Percentiles rank a stretch among this genome's conserved stretches.
Conservation (phyloP, 2,888 invertebrate genomes). For the Pammene fasciana region DNA sequence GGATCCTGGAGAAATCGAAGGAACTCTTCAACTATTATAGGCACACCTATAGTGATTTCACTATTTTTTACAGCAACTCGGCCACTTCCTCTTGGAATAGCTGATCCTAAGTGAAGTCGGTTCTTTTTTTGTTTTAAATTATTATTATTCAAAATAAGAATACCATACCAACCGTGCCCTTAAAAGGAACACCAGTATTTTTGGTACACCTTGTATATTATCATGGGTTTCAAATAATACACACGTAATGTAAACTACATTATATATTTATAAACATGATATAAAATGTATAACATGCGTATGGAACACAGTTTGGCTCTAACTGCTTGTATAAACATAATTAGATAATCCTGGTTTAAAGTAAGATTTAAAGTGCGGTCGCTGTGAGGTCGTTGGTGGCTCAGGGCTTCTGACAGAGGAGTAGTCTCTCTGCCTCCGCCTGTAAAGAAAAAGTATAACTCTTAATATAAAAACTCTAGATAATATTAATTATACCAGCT, state of each 20-base stretch:
- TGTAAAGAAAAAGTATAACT: slow-evolving; percentile 53
- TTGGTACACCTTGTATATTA: neutral
- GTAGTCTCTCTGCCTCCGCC: slow-evolving; percentile 76
- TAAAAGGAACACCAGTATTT: too few species aligned
- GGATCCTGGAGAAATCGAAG: too few species aligned
- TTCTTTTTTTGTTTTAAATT: too few species aligned
- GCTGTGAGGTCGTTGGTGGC: slow-evolving; percentile 36
- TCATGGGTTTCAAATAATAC: neutral
- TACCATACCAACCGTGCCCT: too few species aligned
- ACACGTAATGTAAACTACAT: slow-evolving; percentile 12
- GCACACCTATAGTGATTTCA: too few species aligned
- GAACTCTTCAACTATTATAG: too few species aligned
- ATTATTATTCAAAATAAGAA: too few species aligned
- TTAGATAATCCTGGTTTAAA: slow-evolving; percentile 19
- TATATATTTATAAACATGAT: slow-evolving; percentile 34
- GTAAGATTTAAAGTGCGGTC: slow-evolving; percentile 12
- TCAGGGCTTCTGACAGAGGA: slow-evolving; percentile 74
- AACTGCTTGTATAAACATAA: slow-evolving; percentile 25
- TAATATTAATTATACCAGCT: too few species aligned
- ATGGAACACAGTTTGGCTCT: slow-evolving; percentile 37
- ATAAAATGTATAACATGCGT: slow-evolving; percentile 25
- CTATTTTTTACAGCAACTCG: too few species aligned
- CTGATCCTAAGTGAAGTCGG: too few species aligned
- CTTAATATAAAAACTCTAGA: neutral
- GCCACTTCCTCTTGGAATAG: too few species aligned